phyloP scores from a whole-genome alignment of 2,888 invertebrate species.

The Nemotelus pantherinus region DNA sequence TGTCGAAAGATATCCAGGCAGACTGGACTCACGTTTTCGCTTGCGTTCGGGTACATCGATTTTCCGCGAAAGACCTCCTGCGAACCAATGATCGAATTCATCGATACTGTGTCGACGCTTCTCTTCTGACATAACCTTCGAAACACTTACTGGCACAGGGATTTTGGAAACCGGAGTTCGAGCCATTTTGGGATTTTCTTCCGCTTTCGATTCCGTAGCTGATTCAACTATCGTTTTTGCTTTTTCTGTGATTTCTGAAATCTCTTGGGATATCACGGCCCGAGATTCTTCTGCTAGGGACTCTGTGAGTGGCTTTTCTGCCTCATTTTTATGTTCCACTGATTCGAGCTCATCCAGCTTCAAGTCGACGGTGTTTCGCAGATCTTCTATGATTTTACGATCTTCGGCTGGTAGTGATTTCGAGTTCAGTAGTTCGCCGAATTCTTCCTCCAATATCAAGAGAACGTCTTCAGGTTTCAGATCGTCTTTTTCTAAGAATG shows the following conservation, averaged over 20 bases:
- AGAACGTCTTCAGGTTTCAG: conserved; percentile 45
- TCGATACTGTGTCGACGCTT: conserved; percentile 52
- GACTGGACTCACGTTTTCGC: conserved; percentile 46
- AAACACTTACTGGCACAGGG: background rate
- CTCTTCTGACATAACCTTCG: conserved; percentile 22
- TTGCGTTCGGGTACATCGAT: conserved; percentile 38
- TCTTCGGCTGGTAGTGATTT: conserved; percentile 39
- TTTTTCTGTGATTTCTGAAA: background rate
- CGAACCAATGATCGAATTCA: conserved; percentile 53
- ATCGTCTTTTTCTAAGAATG: conserved; percentile 42
- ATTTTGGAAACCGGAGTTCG: background rate
- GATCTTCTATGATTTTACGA: conserved; percentile 40
- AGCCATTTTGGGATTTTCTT: background rate
- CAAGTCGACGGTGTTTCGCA: conserved; percentile 27
- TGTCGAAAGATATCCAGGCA: conserved; percentile 43
- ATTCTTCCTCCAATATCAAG: conserved; percentile 47
- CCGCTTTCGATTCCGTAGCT: background rate
- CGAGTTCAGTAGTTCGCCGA: conserved; percentile 45
- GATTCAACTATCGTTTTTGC: conserved; percentile 1
- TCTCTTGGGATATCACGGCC: background rate
- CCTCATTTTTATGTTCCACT: background rate
- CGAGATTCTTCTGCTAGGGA: background rate
- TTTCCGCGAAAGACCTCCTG: conserved; percentile 35
- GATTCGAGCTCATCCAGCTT: background rate
- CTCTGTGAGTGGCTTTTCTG: too few relatives aligned